Conservation (phyloP, 2,113 vertebrate genomes). For the Cygnus atratus region DNA sequence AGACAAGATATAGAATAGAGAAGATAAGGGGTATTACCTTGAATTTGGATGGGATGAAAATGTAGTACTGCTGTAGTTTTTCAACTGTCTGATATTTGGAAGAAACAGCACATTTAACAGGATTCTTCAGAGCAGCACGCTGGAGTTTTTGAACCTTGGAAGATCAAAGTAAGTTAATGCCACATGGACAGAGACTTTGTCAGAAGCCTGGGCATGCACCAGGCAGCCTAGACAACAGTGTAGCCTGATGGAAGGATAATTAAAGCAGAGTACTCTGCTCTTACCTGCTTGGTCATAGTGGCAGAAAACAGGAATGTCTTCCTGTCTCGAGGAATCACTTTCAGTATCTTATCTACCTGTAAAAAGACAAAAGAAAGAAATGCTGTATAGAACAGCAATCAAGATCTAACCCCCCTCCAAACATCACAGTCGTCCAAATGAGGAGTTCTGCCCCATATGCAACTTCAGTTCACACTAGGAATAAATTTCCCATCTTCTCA, state of each 20-base stretch:
- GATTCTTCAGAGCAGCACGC: constrained; percentile 92
- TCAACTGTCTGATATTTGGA: constrained; percentile 97
- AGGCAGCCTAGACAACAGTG: background rate
- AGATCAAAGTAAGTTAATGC: background rate
- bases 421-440: background rate
- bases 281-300: constrained; percentile 99
- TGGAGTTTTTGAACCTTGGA: constrained; percentile 95
- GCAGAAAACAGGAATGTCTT: constrained; percentile 96
- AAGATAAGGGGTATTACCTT: constrained; percentile 81
- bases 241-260: background rate
- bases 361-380: background rate
- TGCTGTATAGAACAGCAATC: background rate
- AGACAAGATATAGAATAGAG: background rate
- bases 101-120: constrained; percentile 94
- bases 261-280: background rate
- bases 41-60: constrained; percentile 97
- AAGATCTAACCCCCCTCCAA: background rate
- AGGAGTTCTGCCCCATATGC: background rate
- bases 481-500: background rate
- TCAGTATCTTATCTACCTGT: constrained; percentile 97
- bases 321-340: constrained; percentile 95
- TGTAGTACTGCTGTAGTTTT: constrained; percentile 95
- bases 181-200: background rate
- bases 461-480: background rate
- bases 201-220: background rate